Evolutionary conservation across 2,888 invertebrate genomes (phyloP).

Genomic region (Leuctra nigra): DNA sequence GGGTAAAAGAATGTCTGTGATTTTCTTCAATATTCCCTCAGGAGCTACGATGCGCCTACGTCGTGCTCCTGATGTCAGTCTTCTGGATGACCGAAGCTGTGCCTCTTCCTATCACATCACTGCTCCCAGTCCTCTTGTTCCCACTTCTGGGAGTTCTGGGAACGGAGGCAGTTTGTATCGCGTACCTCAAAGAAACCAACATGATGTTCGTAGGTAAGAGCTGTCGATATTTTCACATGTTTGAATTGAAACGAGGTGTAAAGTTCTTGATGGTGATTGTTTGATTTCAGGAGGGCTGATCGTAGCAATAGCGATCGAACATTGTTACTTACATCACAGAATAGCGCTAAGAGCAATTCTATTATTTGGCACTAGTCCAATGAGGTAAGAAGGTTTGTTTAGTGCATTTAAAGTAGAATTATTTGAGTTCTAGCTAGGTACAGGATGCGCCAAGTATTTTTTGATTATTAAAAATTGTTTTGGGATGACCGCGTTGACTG

Average conservation of each 20-base stretch:
- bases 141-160: constrained; percentile 73
- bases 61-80: constrained; percentile 72
- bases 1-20: too few species aligned
- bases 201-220: constrained; percentile 30
- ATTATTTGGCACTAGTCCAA: constrained; percentile 65
- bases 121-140: constrained; percentile 76
- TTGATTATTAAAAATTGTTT: too few species aligned
- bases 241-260: too few species aligned
- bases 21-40: too few species aligned
- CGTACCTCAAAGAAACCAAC: constrained; percentile 32
- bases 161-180: constrained; percentile 36
- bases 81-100: constrained; percentile 80
- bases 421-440: too few species aligned
- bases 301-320: constrained; percentile 85
- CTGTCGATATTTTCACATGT: not conserved
- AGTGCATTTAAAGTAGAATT: too few species aligned
- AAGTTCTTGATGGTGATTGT: not conserved
- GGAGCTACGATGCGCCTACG: constrained; percentile 69
- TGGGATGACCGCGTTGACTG: too few species aligned
- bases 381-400: constrained; percentile 52
- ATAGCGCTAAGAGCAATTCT: constrained; percentile 79
- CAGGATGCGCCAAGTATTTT: too few species aligned
- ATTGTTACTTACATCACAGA: constrained; percentile 80
- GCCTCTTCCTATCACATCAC: constrained; percentile 74
- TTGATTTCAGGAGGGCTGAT: constrained; percentile 64